These are phyloP conservation scores for Erpobdella octoculata DNA, from an alignment of 2,888 invertebrate species.

Conservation along the genomic window DNA sequence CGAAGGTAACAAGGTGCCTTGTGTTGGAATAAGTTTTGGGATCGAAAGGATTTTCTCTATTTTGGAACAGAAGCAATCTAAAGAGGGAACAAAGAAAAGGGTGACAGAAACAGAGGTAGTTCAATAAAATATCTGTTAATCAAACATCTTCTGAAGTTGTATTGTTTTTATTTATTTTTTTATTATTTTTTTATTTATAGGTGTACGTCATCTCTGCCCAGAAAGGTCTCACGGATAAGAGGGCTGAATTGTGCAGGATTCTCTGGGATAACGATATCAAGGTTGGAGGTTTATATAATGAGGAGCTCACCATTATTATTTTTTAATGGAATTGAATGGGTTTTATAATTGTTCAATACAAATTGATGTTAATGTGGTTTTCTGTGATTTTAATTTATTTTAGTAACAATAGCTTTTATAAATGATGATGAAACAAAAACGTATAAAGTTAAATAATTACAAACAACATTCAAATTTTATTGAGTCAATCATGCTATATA, in stretches of 20 bases:
- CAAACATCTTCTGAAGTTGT: background rate
- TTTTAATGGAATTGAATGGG: too few species aligned
- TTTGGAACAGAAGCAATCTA: constrained; percentile 61
- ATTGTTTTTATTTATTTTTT: background rate
- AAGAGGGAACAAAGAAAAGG: constrained; percentile 58
- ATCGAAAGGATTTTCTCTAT: constrained; percentile 94
- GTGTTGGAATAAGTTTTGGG: constrained; percentile 94
- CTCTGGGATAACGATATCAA: constrained; percentile 85
- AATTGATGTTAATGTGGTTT: background rate
- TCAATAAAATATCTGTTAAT: background rate
- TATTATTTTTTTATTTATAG: constrained; percentile 49
- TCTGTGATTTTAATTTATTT: background rate
- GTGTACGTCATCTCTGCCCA: constrained; percentile 91
- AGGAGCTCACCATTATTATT: too few species aligned
- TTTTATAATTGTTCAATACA: background rate
- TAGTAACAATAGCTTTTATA: background rate
- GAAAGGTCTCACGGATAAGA: constrained; percentile 81
- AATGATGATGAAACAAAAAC: background rate
- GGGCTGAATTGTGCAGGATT: constrained; percentile 74
- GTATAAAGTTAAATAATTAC: background rate
- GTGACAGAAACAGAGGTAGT: constrained; percentile 81
- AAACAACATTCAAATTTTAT: too few species aligned
- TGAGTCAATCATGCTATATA: too few species aligned
- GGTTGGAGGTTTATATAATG: too few species aligned
- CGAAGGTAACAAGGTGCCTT: constrained; percentile 67